phyloP scores from a whole-genome alignment of 2,113 vertebrate genomes.

The Gnathonemus echidnorhynchus region DNA sequence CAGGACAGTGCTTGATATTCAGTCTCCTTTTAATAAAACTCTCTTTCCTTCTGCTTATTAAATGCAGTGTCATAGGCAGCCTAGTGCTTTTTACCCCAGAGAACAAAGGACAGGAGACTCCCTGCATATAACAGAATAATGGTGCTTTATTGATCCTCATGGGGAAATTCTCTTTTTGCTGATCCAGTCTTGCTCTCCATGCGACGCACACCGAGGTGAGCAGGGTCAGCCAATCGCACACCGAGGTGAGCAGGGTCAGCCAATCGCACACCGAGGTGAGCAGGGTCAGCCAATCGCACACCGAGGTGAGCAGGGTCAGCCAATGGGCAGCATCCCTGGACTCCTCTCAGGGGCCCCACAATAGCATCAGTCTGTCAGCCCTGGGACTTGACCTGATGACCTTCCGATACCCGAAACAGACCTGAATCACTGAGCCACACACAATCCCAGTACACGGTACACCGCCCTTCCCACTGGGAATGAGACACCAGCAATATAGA shows the following conservation, averaged over 20 bases:
- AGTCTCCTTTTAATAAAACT: background rate
- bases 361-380: background rate
- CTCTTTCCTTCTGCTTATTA: background rate
- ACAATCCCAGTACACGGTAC: background rate
- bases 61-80: background rate
- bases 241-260: background rate
- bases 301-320: background rate
- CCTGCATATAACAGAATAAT: background rate
- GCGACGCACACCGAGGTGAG: background rate
- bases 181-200: background rate
- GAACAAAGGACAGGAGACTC: background rate
- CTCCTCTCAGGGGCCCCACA: background rate
- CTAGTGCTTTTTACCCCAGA: background rate
- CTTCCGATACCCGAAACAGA: background rate
- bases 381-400: background rate
- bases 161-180: background rate
- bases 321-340: background rate
- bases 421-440: background rate
- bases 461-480: background rate
- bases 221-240: background rate
- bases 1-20: background rate
- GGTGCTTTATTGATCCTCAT: background rate
- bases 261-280: background rate
- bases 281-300: background rate
- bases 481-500: background rate